Evolutionary conservation across 2,888 invertebrate species (phyloP).

Genomic region (Aphidoletes aphidimyza): DNA sequence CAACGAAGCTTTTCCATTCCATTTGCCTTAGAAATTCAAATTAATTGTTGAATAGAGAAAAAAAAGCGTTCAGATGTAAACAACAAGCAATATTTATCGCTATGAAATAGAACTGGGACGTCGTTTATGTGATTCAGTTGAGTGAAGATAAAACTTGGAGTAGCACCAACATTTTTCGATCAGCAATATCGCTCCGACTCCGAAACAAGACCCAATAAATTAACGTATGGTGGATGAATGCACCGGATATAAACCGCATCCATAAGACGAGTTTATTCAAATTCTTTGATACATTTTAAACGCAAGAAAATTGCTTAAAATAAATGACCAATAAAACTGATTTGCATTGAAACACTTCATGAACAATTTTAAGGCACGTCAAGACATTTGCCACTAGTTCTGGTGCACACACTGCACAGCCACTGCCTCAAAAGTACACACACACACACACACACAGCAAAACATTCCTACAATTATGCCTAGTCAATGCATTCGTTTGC

Average conservation of each 20-base stretch:
- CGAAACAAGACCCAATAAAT: neutral
- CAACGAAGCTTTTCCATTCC: constrained; percentile 8
- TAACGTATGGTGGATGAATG: neutral
- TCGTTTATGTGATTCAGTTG: neutral
- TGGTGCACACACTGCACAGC: no score
- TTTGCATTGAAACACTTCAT: constrained; percentile 51
- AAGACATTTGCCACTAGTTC: neutral
- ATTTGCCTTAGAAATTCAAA: neutral
- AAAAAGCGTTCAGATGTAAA: neutral
- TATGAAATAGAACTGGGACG: neutral
- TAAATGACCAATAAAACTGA: neutral
- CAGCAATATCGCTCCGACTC: neutral
- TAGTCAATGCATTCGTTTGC: constrained; percentile 9
- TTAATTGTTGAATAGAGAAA: neutral
- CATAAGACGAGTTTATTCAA: neutral
- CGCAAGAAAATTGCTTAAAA: no score
- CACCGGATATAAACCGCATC: neutral
- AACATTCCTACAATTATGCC: constrained; percentile 8
- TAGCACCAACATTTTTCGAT: no score
- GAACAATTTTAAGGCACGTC: constrained; percentile 40
- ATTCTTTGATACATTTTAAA: no score
- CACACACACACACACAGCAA: no score
- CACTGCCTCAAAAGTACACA: no score
- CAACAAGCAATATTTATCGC: neutral
- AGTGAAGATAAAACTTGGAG: neutral